Conservation (phyloP, 2,797 vertebrate genomes). For the Coilia nasus region DNA sequence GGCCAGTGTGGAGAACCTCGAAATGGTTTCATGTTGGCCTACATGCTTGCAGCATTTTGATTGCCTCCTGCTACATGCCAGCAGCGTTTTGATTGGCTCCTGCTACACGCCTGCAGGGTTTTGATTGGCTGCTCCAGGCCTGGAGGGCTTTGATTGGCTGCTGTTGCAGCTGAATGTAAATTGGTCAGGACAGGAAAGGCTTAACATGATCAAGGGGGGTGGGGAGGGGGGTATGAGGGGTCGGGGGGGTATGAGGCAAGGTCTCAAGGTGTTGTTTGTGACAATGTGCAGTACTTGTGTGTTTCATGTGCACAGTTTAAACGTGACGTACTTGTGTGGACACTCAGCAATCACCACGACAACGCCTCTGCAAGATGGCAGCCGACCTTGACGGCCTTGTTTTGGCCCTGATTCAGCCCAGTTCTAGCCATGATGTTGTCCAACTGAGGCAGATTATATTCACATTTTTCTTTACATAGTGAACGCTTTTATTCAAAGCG, state of each 20-base stretch:
- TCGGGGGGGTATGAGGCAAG: not conserved
- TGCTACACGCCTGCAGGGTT: too few relatives aligned
- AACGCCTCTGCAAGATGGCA: not conserved
- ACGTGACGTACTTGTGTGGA: not conserved
- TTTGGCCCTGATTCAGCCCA: not conserved
- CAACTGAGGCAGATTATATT: not conserved
- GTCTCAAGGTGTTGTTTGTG: not conserved
- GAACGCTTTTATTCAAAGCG: not conserved
- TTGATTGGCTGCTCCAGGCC: too few relatives aligned
- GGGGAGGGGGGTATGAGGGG: not conserved
- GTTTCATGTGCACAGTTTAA: constrained; percentile 11
- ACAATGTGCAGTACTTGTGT: constrained; percentile 12
- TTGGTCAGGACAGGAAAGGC: not conserved
- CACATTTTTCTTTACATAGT: not conserved
- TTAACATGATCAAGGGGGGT: not conserved
- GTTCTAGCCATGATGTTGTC: too few relatives aligned
- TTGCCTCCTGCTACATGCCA: too few relatives aligned
- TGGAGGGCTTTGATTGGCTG: too few relatives aligned
- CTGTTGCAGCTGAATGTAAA: too few relatives aligned
- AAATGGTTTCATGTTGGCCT: too few relatives aligned
- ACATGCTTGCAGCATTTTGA: too few relatives aligned
- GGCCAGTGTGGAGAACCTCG: too few relatives aligned
- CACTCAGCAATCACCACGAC: constrained; percentile 5
- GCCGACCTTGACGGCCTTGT: not conserved
- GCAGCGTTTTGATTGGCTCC: too few relatives aligned